A percentile compares a stretch with the other conserved stretches of the same genome.
Evolutionary conservation across 2,888 invertebrate species (phyloP).

Genomic region (Drosophila koepferae): DNA sequence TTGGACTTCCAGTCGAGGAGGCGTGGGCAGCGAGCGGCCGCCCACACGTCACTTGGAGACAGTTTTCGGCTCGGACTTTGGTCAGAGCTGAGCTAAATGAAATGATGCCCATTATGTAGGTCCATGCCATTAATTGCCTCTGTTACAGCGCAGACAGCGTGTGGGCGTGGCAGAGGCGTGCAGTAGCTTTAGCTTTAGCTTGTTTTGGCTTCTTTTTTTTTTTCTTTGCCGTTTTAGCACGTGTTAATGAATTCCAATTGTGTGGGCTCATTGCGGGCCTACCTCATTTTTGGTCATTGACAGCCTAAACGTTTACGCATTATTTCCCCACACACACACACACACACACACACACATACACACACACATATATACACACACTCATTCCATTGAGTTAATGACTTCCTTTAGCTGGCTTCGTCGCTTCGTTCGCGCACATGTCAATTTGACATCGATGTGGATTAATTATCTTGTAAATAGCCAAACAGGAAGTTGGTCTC

Average conservation of each 20-base stretch:
- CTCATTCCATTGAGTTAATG: conserved; percentile 36
- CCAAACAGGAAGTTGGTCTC: conserved; percentile 54
- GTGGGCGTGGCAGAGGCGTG: conserved; percentile 22
- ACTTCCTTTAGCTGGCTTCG: conserved; percentile 52
- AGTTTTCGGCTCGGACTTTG: conserved; percentile 1
- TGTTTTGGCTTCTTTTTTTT: not conserved
- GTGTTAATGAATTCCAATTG: conserved; percentile 37
- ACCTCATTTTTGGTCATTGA: conserved; percentile 33
- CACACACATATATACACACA: not conserved
- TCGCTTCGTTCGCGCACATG: conserved; percentile 49
- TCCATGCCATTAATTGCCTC: conserved; percentile 37
- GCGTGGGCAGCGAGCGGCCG: conserved; percentile 22
- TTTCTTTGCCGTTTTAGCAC: conserved; percentile 29
- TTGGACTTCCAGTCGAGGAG: not conserved
- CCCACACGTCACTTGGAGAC: conserved; percentile 13
- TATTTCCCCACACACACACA: conserved; percentile 40
- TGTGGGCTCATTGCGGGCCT: not conserved
- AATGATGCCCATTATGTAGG: conserved; percentile 18
- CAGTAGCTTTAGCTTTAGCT: not conserved
- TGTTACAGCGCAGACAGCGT: conserved; percentile 3
- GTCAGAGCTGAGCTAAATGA: conserved; percentile 26
- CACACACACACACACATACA: conserved; percentile 4
- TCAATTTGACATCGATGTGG: conserved; percentile 73
- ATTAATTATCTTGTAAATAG: conserved; percentile 68
- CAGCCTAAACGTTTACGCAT: conserved; percentile 35